Evolutionary conservation across 2,113 vertebrate genomes (phyloP).

Genomic region (Erinaceus europaeus): DNA sequence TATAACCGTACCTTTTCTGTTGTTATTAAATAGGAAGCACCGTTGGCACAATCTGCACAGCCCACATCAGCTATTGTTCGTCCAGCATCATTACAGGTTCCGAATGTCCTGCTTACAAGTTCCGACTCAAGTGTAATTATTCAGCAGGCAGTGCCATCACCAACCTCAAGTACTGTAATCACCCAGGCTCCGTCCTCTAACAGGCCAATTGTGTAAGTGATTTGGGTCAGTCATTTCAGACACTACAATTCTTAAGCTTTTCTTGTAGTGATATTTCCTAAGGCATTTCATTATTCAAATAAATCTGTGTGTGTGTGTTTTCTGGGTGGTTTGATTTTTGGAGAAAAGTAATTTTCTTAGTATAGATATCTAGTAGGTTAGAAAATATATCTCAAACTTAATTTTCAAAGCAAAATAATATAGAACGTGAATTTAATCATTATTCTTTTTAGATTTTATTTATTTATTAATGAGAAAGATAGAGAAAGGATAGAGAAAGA

Average conservation of each 20-base stretch:
- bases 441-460: no score
- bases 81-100: slow-evolving; percentile 97
- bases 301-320: not conserved
- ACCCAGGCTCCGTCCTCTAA: slow-evolving; percentile 97
- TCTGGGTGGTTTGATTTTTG: slow-evolving; percentile 21
- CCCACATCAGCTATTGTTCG: slow-evolving; percentile 97
- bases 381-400: slow-evolving; percentile 45
- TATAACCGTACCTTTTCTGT: slow-evolving; percentile 32
- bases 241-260: slow-evolving; percentile 27
- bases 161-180: slow-evolving; percentile 99
- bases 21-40: slow-evolving; percentile 87
- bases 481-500: no score
- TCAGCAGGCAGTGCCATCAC: slow-evolving; percentile 98
- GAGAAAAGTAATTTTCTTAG: slow-evolving; percentile 8
- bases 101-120: slow-evolving; percentile 96
- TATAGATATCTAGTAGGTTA: not conserved
- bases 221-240: slow-evolving; percentile 48
- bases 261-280: slow-evolving; percentile 27
- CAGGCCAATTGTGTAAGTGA: slow-evolving; percentile 98
- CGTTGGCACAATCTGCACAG: slow-evolving; percentile 94
- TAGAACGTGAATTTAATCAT: no score
- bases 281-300: slow-evolving; percentile 15
- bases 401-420: slow-evolving; percentile 20
- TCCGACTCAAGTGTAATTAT: slow-evolving; percentile 98
- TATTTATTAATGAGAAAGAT: no score